Evolutionary conservation across 2,797 vertebrate species (phyloP), one percentile per base, ranked within the genome.

Genomic region (Crypturellus tataupa): DNA sequence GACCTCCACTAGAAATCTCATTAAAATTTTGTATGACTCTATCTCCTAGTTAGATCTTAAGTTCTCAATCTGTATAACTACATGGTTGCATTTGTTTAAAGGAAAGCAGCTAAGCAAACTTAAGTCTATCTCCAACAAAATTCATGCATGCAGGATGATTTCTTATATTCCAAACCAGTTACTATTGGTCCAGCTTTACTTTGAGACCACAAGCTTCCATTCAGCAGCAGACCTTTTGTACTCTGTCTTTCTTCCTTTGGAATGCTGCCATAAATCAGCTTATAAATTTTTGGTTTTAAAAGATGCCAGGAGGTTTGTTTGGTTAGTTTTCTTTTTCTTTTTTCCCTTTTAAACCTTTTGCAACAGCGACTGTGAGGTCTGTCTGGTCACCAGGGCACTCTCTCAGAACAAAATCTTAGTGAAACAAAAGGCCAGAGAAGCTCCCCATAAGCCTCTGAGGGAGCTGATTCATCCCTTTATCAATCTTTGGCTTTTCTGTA

Each of bases 251-350:
- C 90, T 89, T 94, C 46, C 80, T 85, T 94, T 96, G 95, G 87
- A 97, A 93, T 94, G 81, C 94, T 97, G 94, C 82, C 59, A 79
- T 93, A 96, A 97, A 97, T 96, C 89, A 93, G 89, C 92, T 95
- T 95, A 92, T 96, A 94, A 71, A 89, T 37, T 89, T 94, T 95
- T 96, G 85, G 80, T 77, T 95, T 94, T 51, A 68, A 88, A 94
- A 96, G 71, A 94, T 56, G 40, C 19, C 87, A 84, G 65, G 59
- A 10, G 0, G 2, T 65, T 85, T 88, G 75, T 46, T 19, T 56
- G 87, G 39, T 79, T 89, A 58, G 87, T 94, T 33, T 33, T 37
- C 16, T 9, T 27, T 39, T 15, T 37, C 24, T 19, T 68, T 37
- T 0, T 0, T 31, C 93, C 42, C 62, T 83, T 51, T 51, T 5